phyloP scores from a whole-genome alignment of 2,797 vertebrate genomes.

The Gymnopithys bicolor region DNA sequence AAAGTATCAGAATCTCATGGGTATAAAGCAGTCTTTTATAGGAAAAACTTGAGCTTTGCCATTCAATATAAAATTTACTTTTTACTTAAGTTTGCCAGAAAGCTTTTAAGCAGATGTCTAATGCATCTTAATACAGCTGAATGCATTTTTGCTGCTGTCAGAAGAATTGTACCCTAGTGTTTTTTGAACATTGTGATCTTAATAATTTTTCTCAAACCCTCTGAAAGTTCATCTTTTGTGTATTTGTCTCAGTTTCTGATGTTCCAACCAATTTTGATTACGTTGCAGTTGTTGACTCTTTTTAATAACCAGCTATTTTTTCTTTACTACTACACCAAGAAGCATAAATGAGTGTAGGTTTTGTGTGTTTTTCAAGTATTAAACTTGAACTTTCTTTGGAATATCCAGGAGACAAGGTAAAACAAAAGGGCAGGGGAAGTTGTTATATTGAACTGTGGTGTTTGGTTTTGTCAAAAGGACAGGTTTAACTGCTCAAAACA shows the following conservation, averaged over 20 bases:
- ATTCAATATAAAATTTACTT: background rate
- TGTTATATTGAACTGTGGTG: background rate
- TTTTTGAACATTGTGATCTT: background rate
- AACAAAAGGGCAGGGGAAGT: background rate
- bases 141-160: background rate
- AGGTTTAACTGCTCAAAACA: background rate
- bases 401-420: background rate
- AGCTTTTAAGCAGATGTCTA: slow-evolving; percentile 19
- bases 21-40: background rate
- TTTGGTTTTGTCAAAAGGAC: background rate
- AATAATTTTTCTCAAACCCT: background rate
- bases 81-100: slow-evolving; percentile 22
- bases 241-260: background rate
- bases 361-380: background rate
- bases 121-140: background rate
- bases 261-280: background rate
- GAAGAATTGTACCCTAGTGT: background rate
- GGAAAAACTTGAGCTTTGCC: slow-evolving; percentile 17
- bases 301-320: background rate
- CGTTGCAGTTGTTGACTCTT: background rate
- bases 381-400: background rate
- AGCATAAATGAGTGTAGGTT: background rate
- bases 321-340: background rate
- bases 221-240: background rate
- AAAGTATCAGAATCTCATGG: background rate